Evolutionary conservation across 2,888 invertebrate genomes (phyloP), one percentile per base, ranked within the genome.

Genomic region (Cosmia trapezina): DNA sequence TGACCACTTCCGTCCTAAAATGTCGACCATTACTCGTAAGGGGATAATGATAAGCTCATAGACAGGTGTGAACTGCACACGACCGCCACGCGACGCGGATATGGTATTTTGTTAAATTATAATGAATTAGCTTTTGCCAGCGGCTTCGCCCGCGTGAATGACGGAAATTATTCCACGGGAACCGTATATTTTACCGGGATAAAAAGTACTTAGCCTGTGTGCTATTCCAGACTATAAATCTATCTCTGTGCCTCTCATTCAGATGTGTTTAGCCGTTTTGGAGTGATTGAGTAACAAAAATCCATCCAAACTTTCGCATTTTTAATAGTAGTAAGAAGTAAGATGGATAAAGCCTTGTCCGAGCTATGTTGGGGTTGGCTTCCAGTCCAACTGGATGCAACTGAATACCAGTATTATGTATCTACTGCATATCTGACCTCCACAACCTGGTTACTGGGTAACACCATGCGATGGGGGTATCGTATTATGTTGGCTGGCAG

Each of bases 51-150:
- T 37, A 69, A 82, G 74, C 79, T 76, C 69, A 45, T 49, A 62
- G 87, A 87, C 92, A 93, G 93, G 93, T 93, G 93, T 62, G 82
- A 80, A 67, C 17, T 45, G 84, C 94, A 92, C 92, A 88, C 90
- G 93, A 76, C 89, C 19, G 90, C 77, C 95, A 94, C 94, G 93
- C 91, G 94, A 45, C 90, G 5, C 68, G 81, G 65, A 91, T 72
- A 51, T n/a, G 49, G 43, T 43, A 75, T 66, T 76, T 53, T 76
- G 61, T 33, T 49, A 54, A 78, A 61, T 49, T 41, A 47, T 41
- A 47, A 41, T 59, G 3, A 47, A 47, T 3, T 28, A 28, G 28
- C 28, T 28, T 28, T 28, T 28, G 3, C 28, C 28, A 28, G 28
- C 28, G 3, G 28, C 28, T 28, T 28, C 28, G 3, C 28, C 28